Conservation (phyloP, 2,797 vertebrate species). For the Semaprochilodus insignis region DNA sequence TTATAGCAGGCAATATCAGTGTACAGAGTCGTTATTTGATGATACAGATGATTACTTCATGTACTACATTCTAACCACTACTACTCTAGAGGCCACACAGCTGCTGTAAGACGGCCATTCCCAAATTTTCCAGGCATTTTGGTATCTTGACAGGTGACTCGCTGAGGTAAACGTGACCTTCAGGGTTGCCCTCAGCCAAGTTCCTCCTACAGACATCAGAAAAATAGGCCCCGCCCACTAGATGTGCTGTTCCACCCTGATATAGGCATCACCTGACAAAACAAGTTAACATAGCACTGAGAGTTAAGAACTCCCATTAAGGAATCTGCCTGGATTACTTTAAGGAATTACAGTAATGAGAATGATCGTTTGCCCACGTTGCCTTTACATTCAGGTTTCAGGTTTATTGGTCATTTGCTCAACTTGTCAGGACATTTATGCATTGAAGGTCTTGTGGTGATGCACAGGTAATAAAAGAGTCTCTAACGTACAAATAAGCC, state of each 20-base stretch:
- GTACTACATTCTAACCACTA: no score
- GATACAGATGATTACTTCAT: no score
- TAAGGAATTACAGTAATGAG: no score
- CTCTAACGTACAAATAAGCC: no score
- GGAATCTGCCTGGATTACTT: no score
- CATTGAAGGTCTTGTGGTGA: no score
- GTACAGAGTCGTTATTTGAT: neutral
- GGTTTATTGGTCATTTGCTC: no score
- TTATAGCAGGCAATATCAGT: neutral
- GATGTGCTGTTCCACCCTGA: constrained; percentile 7
- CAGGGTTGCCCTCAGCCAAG: constrained; percentile 38
- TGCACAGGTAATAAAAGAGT: no score
- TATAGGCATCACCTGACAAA: neutral
- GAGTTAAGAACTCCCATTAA: neutral
- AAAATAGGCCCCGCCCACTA: constrained; percentile 20
- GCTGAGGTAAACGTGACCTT: constrained; percentile 19
- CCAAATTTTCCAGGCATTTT: neutral
- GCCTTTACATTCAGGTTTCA: no score
- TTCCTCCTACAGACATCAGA: constrained; percentile 38
- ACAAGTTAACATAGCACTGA: neutral
- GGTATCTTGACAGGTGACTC: constrained; percentile 23
- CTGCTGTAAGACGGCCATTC: neutral
- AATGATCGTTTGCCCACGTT: no score
- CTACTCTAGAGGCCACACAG: neutral
- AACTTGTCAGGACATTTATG: no score